These are phyloP conservation scores for Callocephalon fimbriatum DNA, from an alignment of 2,113 vertebrate species.

Conservation along the genomic window DNA sequence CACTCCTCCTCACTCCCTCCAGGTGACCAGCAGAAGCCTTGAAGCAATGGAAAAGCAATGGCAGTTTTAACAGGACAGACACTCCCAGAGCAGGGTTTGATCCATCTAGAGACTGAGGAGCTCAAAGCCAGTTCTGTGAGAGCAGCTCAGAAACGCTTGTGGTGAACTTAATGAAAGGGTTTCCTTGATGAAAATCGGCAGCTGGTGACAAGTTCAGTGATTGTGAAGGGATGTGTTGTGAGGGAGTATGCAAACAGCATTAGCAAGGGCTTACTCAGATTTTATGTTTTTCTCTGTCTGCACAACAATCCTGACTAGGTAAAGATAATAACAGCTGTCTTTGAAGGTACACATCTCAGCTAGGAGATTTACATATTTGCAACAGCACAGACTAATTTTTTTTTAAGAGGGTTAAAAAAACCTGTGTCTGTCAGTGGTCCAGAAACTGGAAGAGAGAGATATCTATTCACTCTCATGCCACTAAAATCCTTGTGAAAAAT, in stretches of 20 bases:
- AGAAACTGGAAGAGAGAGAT: neutral
- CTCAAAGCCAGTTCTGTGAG: neutral
- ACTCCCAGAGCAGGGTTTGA: neutral
- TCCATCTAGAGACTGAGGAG: neutral
- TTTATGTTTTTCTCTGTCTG: neutral
- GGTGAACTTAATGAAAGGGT: neutral
- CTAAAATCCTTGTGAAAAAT: neutral
- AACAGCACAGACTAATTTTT: neutral
- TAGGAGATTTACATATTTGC: neutral
- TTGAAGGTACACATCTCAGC: neutral
- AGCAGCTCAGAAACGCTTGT: neutral
- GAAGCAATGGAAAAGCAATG: neutral
- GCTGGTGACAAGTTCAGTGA: neutral
- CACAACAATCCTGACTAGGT: neutral
- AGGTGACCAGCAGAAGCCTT: neutral
- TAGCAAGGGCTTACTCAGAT: neutral
- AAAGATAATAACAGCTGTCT: neutral
- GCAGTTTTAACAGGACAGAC: neutral
- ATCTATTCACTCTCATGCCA: neutral
- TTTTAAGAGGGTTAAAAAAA: neutral
- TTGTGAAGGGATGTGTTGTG: neutral
- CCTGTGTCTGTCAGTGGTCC: neutral
- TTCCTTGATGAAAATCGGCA: slow-evolving; percentile 22
- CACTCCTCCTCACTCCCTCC: neutral
- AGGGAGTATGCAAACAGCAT: neutral